A percentile compares a stretch with the other conserved stretches of the same genome.
Evolutionary conservation across 2,113 vertebrate species (phyloP).

Genomic region (Emydura subglobosa): DNA sequence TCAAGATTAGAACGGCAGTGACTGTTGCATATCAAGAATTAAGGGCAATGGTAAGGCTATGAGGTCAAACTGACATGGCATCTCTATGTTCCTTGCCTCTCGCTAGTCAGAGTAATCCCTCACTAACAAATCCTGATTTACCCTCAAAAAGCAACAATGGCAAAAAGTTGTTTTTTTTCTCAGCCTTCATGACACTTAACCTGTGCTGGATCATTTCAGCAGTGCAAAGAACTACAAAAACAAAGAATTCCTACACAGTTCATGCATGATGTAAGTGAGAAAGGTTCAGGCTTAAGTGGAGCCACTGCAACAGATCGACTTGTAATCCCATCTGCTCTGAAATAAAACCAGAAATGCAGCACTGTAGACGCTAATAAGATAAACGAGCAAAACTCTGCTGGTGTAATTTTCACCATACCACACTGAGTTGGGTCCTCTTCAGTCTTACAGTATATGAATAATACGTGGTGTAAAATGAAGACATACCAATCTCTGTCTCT

Average conservation of each 20-base stretch:
- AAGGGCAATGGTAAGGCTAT: background rate
- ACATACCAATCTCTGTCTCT: background rate
- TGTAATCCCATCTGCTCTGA: background rate
- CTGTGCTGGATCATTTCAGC: background rate
- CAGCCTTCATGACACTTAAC: background rate
- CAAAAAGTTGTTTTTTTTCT: background rate
- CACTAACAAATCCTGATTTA: background rate
- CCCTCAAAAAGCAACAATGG: background rate
- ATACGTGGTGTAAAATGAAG: background rate
- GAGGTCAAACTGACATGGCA: background rate
- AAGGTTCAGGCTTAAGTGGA: background rate
- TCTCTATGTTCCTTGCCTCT: background rate
- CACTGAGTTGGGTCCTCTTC: background rate
- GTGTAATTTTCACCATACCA: background rate
- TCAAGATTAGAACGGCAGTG: background rate
- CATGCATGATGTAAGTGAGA: background rate
- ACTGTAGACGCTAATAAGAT: background rate
- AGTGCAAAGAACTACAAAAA: background rate
- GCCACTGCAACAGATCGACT: background rate
- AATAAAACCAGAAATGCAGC: background rate
- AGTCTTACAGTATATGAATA: background rate
- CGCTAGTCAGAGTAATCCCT: background rate
- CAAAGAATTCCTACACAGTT: background rate
- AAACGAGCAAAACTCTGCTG: background rate
- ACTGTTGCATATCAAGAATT: background rate